These are phyloP conservation scores for Latheticus oryzae DNA, from an alignment of 2,888 invertebrate species.

Conservation along the genomic window DNA sequence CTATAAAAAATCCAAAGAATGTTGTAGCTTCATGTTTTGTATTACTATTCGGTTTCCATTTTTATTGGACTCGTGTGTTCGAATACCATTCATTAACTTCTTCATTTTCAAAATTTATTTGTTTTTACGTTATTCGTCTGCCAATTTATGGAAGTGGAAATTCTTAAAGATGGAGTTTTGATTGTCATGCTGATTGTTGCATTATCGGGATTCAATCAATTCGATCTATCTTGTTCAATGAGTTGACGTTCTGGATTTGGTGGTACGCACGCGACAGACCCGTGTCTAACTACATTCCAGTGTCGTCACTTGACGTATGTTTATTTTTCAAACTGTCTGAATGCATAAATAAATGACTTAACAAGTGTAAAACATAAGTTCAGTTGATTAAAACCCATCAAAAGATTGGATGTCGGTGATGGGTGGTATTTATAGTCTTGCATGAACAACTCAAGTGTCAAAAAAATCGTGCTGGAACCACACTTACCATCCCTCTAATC, in stretches of 20 bases:
- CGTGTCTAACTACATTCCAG: constrained; percentile 53
- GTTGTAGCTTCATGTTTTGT: constrained; percentile 56
- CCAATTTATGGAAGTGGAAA: constrained; percentile 10
- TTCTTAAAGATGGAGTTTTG: constrained; percentile 7
- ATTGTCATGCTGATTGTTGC: constrained; percentile 11
- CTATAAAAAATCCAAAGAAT: constrained; percentile 62
- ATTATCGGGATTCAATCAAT: constrained; percentile 22
- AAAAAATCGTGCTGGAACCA: too few species aligned
- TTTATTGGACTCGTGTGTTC: constrained; percentile 51
- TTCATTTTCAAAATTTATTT: constrained; percentile 22
- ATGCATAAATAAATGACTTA: constrained; percentile 51
- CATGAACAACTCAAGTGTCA: too few species aligned
- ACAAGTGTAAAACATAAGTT: constrained; percentile 50
- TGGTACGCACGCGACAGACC: constrained; percentile 52
- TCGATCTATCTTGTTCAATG: constrained; percentile 30
- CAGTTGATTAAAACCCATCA: constrained; percentile 42
- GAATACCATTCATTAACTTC: constrained; percentile 47
- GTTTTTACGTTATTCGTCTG: constrained; percentile 1
- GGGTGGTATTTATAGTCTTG: constrained; percentile 5
- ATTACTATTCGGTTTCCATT: constrained; percentile 49
- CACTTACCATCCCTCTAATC: too few species aligned
- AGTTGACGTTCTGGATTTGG: constrained; percentile 31
- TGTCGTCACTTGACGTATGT: constrained; percentile 54
- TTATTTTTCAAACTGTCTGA: constrained; percentile 51
- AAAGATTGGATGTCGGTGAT: constrained; percentile 30